Percentiles rank a stretch among this genome's conserved stretches.
These are phyloP conservation scores for Altica lythri DNA, from an alignment of 2,888 invertebrate genomes.

Conservation along the genomic window DNA sequence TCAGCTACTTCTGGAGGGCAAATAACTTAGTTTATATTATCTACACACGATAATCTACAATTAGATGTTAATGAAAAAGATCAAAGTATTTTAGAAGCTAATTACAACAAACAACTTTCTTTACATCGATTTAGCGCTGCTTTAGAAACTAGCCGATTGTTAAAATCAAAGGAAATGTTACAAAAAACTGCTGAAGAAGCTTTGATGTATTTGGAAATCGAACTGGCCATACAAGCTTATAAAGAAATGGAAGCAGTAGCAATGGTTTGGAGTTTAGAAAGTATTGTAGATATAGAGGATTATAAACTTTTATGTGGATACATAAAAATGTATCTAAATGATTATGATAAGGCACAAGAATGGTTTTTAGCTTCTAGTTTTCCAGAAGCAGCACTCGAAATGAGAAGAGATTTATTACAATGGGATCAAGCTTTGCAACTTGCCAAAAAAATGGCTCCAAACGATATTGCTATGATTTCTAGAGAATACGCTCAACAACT, in stretches of 20 bases:
- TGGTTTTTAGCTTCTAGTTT: slow-evolving; percentile 74
- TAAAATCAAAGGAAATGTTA: slow-evolving; percentile 75
- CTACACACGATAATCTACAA: slow-evolving; percentile 63
- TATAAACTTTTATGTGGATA: slow-evolving; percentile 65
- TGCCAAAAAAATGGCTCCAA: slow-evolving; percentile 82
- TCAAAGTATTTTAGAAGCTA: slow-evolving; percentile 49
- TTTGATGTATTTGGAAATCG: slow-evolving; percentile 79
- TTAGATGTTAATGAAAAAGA: slow-evolving; percentile 54
- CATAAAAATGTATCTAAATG: slow-evolving; percentile 72
- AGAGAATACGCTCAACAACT: slow-evolving; percentile 92
- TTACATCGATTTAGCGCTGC: slow-evolving; percentile 68
- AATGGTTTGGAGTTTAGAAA: slow-evolving; percentile 88
- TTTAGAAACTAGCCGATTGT: slow-evolving; percentile 71
- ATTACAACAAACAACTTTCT: slow-evolving; percentile 56
- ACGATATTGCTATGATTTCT: slow-evolving; percentile 84
- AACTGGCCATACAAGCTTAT: slow-evolving; percentile 75
- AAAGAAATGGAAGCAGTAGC: slow-evolving; percentile 85
- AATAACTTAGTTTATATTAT: slow-evolving; percentile 68
- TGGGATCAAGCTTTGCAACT: slow-evolving; percentile 92
- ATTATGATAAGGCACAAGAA: slow-evolving; percentile 81
- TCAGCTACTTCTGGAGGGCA: slow-evolving; percentile 77
- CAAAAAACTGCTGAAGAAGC: slow-evolving; percentile 76
- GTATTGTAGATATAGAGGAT: slow-evolving; percentile 86
- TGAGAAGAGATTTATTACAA: slow-evolving; percentile 88
- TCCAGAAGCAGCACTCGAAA: slow-evolving; percentile 71